Evolutionary conservation across 2,888 invertebrate species (phyloP).

Genomic region (Drosophila prolongata): DNA sequence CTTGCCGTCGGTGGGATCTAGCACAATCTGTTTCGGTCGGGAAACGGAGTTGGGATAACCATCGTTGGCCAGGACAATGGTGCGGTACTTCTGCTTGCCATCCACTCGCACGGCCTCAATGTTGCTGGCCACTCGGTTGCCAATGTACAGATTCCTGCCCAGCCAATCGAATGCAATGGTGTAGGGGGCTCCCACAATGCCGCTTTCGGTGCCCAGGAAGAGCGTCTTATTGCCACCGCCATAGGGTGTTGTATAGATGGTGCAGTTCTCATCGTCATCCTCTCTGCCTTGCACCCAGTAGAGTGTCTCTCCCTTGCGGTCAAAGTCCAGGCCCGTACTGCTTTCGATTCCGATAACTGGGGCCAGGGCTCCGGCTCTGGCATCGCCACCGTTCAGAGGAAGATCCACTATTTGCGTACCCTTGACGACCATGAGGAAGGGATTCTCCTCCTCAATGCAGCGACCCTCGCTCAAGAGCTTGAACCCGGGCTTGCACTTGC

Average conservation of each 20-base stretch:
- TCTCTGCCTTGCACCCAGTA: slow-evolving; percentile 94
- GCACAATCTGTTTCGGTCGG: slow-evolving; percentile 92
- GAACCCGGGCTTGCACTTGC: slow-evolving; percentile 96
- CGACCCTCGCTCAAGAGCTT: slow-evolving; percentile 88
- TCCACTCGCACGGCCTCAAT: slow-evolving; percentile 95
- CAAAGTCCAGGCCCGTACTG: slow-evolving; percentile 96
- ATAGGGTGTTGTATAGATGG: slow-evolving; percentile 93
- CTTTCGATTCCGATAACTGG: slow-evolving; percentile 95
- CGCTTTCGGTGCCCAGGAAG: slow-evolving; percentile 91
- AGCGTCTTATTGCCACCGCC: slow-evolving; percentile 93
- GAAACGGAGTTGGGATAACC: slow-evolving; percentile 94
- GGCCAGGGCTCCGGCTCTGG: slow-evolving; percentile 91
- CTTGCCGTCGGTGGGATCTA: slow-evolving; percentile 97
- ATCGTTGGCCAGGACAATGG: slow-evolving; percentile 95
- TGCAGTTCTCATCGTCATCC: slow-evolving; percentile 93
- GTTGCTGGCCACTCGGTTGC: slow-evolving; percentile 94
- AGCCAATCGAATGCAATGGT: slow-evolving; percentile 98
- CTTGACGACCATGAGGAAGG: slow-evolving; percentile 95
- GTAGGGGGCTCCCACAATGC: slow-evolving; percentile 96
- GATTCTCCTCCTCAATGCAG: slow-evolving; percentile 93
- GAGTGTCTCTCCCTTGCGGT: slow-evolving; percentile 92
- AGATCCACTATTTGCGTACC: slow-evolving; percentile 95
- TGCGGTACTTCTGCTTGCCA: slow-evolving; percentile 92
- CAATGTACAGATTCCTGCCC: slow-evolving; percentile 96
- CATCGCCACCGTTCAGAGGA: slow-evolving; percentile 90